Conservation (phyloP, 1,140 invertebrate species). For the Proales similis region DNA sequence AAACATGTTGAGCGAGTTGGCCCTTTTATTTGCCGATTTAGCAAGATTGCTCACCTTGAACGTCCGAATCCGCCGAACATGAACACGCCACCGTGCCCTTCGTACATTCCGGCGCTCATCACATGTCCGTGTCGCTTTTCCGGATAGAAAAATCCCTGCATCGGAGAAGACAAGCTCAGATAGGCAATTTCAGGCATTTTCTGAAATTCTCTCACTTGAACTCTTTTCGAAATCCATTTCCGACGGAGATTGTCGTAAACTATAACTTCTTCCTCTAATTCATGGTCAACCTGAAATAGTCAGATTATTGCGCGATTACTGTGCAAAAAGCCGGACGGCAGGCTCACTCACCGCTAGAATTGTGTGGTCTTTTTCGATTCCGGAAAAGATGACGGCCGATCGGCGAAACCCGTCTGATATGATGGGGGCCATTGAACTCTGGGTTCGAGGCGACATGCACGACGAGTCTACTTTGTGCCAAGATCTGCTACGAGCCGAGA, state of each 20-base stretch:
- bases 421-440: constrained; percentile 20
- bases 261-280: constrained; percentile 29
- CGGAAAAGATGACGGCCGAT: constrained; percentile 30
- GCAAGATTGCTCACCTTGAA: constrained; percentile 15
- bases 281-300: background rate
- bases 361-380: constrained; percentile 5
- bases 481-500: constrained; percentile 37
- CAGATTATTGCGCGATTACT: no score
- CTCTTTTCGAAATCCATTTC: constrained; percentile 7
- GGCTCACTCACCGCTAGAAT: no score
- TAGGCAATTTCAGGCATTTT: background rate
- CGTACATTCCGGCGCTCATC: constrained; percentile 7
- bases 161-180: background rate
- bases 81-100: constrained; percentile 5
- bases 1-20: background rate
- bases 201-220: background rate
- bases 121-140: constrained; percentile 33
- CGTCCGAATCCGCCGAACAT: constrained; percentile 29
- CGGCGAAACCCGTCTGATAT: constrained; percentile 7
- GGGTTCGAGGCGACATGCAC: constrained; percentile 1
- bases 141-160: constrained; percentile 19
- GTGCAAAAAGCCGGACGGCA: no score
- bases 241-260: constrained; percentile 18
- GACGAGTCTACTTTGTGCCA: constrained; percentile 39
- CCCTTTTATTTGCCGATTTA: background rate